Conservation (phyloP, 2,797 vertebrate genomes). For the Phataginus tetradactyla region DNA sequence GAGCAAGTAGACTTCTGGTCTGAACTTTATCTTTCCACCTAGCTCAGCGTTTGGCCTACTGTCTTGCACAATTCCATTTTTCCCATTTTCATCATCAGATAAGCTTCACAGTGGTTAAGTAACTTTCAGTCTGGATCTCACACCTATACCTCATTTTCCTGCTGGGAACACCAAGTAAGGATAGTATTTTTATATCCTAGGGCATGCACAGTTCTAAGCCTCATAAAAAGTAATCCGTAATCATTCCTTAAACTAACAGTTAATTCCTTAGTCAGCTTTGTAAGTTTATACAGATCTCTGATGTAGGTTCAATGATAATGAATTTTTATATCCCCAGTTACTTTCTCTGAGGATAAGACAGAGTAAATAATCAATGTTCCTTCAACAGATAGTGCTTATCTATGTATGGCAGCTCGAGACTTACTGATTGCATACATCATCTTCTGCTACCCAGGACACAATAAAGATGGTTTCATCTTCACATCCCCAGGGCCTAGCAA, state of each 20-base stretch:
- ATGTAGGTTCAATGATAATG: background rate
- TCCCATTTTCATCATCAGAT: background rate
- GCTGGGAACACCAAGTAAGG: background rate
- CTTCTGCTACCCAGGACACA: constrained; percentile 2
- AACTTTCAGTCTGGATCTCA: constrained; percentile 13
- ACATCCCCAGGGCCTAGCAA: background rate
- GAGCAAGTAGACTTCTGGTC: background rate
- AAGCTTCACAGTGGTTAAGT: background rate
- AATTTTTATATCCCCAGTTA: background rate
- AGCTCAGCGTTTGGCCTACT: constrained; percentile 10
- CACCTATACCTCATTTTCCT: constrained; percentile 5
- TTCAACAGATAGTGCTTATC: constrained; percentile 19
- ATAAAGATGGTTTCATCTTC: constrained; percentile 14
- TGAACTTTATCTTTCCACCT: background rate
- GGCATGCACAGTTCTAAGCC: background rate
- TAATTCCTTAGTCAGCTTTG: constrained; percentile 35
- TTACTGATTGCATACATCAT: constrained; percentile 6
- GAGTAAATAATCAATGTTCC: constrained; percentile 12
- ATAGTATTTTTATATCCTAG: constrained; percentile 38
- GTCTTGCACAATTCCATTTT: background rate
- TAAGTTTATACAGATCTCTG: constrained; percentile 22
- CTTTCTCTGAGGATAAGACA: constrained; percentile 25
- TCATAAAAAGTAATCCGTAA: constrained; percentile 5
- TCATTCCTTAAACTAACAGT: constrained; percentile 22
- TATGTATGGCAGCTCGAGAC: background rate